A percentile compares a stretch with the other conserved stretches of the same genome.
Evolutionary conservation across 2,113 vertebrate genomes (phyloP).

Genomic region (Petroica traversi): DNA sequence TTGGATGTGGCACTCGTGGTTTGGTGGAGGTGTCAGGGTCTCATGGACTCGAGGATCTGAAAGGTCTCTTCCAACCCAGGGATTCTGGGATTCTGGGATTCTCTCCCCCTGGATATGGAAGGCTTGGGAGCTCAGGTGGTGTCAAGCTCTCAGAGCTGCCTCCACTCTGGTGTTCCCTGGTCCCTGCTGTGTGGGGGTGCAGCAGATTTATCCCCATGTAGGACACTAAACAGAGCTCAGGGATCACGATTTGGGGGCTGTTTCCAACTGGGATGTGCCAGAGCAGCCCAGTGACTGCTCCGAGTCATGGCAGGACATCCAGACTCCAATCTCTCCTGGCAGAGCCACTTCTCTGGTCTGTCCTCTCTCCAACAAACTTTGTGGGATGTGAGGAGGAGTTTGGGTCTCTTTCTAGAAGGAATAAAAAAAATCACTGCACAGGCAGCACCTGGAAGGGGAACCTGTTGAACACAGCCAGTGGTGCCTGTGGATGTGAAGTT

Average conservation of each 20-base stretch:
- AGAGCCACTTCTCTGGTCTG: neutral
- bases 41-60: too few species aligned
- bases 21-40: too few species aligned
- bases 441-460: neutral
- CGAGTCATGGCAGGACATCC: rapidly evolving
- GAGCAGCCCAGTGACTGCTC: neutral
- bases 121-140: neutral
- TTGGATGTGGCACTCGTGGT: too few species aligned
- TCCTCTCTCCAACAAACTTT: neutral
- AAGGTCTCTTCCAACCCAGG: too few species aligned
- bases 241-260: neutral
- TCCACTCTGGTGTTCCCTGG: neutral
- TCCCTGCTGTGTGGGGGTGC: neutral
- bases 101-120: neutral
- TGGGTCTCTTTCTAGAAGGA: neutral
- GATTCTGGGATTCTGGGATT: too few species aligned
- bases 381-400: neutral
- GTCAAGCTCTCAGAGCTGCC: neutral
- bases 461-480: neutral
- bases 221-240: neutral
- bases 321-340: neutral
- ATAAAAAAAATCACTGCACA: neutral
- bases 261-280: neutral
- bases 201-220: neutral
- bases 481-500: neutral